These are phyloP conservation scores for Bombus picipes DNA, from an alignment of 1,140 invertebrate genomes.

Conservation along the genomic window DNA sequence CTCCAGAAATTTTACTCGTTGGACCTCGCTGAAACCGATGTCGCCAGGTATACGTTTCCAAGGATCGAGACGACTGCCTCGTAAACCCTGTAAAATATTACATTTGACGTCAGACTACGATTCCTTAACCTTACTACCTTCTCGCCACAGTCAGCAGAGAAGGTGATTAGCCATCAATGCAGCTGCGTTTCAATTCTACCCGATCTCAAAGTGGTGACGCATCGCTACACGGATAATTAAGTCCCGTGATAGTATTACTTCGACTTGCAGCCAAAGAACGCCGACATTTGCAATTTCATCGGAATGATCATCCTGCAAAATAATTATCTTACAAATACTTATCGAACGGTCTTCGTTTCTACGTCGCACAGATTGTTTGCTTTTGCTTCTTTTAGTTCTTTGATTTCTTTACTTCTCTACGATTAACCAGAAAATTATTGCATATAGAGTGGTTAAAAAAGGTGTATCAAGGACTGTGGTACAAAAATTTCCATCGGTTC, in stretches of 20 bases:
- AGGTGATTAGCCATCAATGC: conserved; percentile 48
- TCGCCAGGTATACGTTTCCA: conserved; percentile 59
- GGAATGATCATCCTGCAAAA: background rate
- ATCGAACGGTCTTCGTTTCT: no score
- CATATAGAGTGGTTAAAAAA: no score
- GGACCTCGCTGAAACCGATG: conserved; percentile 38
- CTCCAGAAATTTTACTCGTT: conserved; percentile 42
- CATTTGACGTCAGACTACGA: conserved; percentile 54
- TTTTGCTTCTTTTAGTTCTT: no score
- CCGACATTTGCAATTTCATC: conserved; percentile 16
- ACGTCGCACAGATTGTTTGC: no score
- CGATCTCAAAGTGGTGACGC: background rate
- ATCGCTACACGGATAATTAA: conserved; percentile 25
- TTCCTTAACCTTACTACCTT: conserved; percentile 53
- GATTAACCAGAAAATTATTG: no score
- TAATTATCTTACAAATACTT: no score
- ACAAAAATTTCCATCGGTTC: accelerated
- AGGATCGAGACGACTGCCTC: conserved; percentile 69
- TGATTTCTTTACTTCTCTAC: no score
- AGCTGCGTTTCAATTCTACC: conserved; percentile 16
- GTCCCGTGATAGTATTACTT: conserved; percentile 16
- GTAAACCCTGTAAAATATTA: conserved; percentile 76
- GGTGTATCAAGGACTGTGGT: no score
- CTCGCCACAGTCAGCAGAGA: conserved; percentile 7
- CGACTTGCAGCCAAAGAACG: background rate